Evolutionary conservation across 2,113 vertebrate species (phyloP).

Genomic region (Rhea americana): DNA sequence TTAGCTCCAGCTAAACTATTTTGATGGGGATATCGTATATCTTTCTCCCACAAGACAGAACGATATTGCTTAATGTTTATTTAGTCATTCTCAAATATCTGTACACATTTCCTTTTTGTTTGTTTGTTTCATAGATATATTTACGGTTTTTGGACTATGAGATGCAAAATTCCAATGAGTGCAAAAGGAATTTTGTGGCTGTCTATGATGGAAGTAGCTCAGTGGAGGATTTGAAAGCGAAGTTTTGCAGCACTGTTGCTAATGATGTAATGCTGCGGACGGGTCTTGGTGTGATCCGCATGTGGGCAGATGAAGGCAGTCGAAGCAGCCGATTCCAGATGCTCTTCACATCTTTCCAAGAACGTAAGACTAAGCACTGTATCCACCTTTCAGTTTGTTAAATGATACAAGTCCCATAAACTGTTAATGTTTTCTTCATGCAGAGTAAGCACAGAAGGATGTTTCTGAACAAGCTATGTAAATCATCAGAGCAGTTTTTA

Average conservation of each 20-base stretch:
- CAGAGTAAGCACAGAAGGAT: not conserved
- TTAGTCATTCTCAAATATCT: not conserved
- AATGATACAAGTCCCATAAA: not conserved
- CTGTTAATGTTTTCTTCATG: conserved; percentile 2
- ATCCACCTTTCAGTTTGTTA: not conserved
- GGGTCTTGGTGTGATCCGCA: conserved; percentile 92
- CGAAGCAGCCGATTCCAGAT: conserved; percentile 94
- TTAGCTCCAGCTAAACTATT: not conserved
- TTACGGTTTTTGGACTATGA: conserved; percentile 97
- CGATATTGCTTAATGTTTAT: not conserved
- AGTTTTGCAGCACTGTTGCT: conserved; percentile 98
- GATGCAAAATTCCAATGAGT: conserved; percentile 99
- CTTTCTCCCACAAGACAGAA: not conserved
- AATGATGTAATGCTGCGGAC: conserved; percentile 95
- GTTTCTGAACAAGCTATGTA: not conserved
- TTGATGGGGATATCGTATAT: not conserved
- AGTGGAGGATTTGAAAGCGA: conserved; percentile 94
- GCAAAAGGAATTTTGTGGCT: conserved; percentile 97
- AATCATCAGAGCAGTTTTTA: not conserved
- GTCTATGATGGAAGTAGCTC: conserved; percentile 98
- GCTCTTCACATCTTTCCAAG: conserved; percentile 98
- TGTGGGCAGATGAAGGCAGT: conserved; percentile 98
- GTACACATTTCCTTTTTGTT: not conserved
- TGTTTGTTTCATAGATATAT: conserved; percentile 86
- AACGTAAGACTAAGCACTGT: conserved; percentile 85